Evolutionary conservation across 2,797 vertebrate species (phyloP).

Genomic region (Anolis apletophallus): DNA sequence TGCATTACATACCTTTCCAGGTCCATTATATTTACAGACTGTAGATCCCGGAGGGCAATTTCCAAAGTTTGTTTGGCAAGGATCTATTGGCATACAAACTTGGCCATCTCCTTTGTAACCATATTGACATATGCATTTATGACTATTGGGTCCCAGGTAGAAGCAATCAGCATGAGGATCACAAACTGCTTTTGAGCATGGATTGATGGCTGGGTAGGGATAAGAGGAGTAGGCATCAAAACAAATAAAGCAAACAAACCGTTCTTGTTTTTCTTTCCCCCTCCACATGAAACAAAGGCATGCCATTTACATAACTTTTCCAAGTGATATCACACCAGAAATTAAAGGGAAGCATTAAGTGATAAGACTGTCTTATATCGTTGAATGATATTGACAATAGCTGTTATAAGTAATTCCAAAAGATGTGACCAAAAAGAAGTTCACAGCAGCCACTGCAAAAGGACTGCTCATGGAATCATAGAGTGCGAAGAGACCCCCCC

Average conservation of each 20-base stretch:
- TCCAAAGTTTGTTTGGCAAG: conserved; percentile 84
- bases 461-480: background rate
- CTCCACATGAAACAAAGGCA: background rate
- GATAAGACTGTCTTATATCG: background rate
- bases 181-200: conserved; percentile 83
- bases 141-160: conserved; percentile 84
- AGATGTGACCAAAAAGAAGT: background rate
- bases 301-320: background rate
- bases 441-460: background rate
- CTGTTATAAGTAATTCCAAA: background rate
- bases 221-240: background rate
- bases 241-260: background rate
- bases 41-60: conserved; percentile 81
- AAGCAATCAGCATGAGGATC: conserved; percentile 81
- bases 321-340: background rate
- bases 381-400: too few species aligned
- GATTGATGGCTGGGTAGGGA: conserved; percentile 86
- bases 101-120: conserved; percentile 88
- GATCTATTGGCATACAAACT: conserved; percentile 86
- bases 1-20: conserved; percentile 85
- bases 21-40: conserved; percentile 85
- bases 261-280: background rate
- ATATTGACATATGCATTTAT: conserved; percentile 83
- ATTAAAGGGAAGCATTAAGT: background rate
- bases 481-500: too few species aligned